A percentile compares a stretch with the other conserved stretches of the same genome.
Conservation (phyloP, 1,140 invertebrate genomes). For the Cherax quadricarinatus region DNA sequence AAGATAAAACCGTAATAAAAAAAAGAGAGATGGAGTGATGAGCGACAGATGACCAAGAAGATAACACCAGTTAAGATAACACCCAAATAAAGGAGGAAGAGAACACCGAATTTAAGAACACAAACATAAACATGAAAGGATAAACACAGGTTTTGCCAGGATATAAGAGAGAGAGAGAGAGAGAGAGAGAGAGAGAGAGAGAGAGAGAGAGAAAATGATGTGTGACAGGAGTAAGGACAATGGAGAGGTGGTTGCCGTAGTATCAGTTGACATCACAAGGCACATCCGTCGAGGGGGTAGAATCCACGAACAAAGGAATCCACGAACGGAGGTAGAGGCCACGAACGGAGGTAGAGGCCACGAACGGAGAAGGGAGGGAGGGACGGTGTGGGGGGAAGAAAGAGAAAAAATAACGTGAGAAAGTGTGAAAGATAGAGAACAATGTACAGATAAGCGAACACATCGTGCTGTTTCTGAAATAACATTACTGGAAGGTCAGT, state of each 20-base stretch:
- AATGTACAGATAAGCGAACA: not conserved
- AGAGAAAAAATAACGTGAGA: not conserved
- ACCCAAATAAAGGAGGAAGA: not conserved
- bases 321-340: not conserved
- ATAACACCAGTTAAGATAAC: not conserved
- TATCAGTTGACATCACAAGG: conserved; percentile 22
- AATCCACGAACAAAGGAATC: not conserved
- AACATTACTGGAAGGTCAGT: no score
- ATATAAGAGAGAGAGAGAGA: not conserved
- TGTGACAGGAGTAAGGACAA: not conserved
- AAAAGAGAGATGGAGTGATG: not conserved
- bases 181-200: not conserved
- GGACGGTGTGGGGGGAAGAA: not conserved
- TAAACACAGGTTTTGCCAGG: no score
- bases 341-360: not conserved
- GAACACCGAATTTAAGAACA: not conserved
- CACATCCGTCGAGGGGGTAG: not conserved
- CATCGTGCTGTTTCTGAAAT: not conserved
- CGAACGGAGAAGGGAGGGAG: conserved; percentile 12
- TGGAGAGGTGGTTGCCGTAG: not conserved
- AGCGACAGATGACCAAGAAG: not conserved
- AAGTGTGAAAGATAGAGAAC: not conserved
- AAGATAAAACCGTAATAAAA: not conserved
- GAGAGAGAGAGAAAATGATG: not conserved
- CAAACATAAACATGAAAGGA: not conserved